Conservation (phyloP, 2,888 invertebrate species). For the Heterodera filipjevi region DNA sequence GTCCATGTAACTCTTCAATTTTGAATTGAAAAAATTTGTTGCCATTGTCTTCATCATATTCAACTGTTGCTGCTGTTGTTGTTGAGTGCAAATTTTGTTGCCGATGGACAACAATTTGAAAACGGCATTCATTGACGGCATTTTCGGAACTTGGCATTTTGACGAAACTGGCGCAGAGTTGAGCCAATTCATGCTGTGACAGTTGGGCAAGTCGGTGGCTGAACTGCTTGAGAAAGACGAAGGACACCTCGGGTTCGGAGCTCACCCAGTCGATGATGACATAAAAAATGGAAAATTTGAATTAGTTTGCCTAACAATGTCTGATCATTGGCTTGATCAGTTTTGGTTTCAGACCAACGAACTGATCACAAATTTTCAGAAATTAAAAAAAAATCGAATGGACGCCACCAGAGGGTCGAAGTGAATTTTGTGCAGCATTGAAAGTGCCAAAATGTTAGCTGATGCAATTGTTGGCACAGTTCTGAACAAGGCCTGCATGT, state of each 20-base stretch:
- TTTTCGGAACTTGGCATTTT: conserved; percentile 1
- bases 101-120: background rate
- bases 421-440: conserved; percentile 16
- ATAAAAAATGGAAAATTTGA: background rate
- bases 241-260: conserved; percentile 21
- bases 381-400: background rate
- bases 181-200: background rate
- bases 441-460: conserved; percentile 13
- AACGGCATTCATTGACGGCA: background rate
- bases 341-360: background rate
- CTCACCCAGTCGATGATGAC: conserved; percentile 24
- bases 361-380: background rate
- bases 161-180: background rate
- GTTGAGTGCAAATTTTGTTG: conserved; percentile 15
- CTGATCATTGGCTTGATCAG: background rate
- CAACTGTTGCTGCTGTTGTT: no score
- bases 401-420: conserved; percentile 18
- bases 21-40: background rate
- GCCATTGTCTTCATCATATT: background rate
- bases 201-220: conserved; percentile 9
- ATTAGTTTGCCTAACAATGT: background rate
- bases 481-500: background rate
- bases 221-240: conserved; percentile 25
- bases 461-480: background rate
- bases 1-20: conserved; percentile 21